Evolutionary conservation across 1,140 invertebrate genomes (phyloP).

Genomic region (Lycorma delicatula): DNA sequence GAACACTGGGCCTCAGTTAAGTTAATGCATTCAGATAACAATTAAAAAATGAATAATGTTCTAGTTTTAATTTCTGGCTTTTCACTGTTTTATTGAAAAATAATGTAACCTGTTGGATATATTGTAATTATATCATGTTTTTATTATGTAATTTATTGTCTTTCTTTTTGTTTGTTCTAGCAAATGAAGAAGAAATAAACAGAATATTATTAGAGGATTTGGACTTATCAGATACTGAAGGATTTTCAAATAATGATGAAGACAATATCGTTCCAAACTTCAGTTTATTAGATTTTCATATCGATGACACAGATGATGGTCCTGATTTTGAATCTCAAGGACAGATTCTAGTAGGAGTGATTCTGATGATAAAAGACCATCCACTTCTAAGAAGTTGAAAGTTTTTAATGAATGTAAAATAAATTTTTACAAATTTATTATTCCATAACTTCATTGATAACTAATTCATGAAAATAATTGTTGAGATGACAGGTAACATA

Average conservation of each 20-base stretch:
- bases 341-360: neutral
- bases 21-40: too few relatives aligned
- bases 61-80: too few relatives aligned
- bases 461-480: neutral
- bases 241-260: neutral
- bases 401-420: neutral
- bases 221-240: neutral
- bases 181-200: too few relatives aligned
- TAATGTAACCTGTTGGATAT: too few relatives aligned
- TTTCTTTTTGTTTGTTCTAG: too few relatives aligned
- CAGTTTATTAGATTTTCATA: neutral
- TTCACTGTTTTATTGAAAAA: too few relatives aligned
- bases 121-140: too few relatives aligned
- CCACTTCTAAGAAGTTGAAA: neutral
- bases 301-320: neutral
- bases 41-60: too few relatives aligned
- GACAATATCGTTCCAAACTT: neutral
- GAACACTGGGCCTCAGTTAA: too few relatives aligned
- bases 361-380: neutral
- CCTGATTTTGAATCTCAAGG: neutral
- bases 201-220: too few relatives aligned
- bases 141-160: too few relatives aligned
- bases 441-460: neutral
- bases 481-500: neutral
- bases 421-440: neutral